Conservation (phyloP, 1,140 invertebrate genomes). For the Zeugodacus cucurbitae region DNA sequence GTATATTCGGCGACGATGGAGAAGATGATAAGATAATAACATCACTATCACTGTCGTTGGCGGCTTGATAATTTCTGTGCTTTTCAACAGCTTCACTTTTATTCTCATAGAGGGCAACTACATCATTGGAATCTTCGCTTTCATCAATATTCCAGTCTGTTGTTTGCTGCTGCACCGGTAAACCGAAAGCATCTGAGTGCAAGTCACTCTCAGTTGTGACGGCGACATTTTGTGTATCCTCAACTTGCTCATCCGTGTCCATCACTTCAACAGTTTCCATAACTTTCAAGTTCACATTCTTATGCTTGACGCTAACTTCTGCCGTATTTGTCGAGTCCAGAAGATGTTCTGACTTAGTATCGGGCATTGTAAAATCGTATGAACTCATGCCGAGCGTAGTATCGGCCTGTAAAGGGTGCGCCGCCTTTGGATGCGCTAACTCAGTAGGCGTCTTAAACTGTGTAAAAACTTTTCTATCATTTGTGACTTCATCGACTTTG, state of each 20-base stretch:
- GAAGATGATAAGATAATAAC: conserved; percentile 39
- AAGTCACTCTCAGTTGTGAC: not conserved
- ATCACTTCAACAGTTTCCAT: conserved; percentile 23
- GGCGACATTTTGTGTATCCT: not conserved
- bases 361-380: conserved; percentile 50
- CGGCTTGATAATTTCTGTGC: not conserved
- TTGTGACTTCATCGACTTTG: not conserved
- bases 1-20: not conserved
- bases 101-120: not conserved
- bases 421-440: not conserved
- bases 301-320: not conserved
- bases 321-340: not conserved
- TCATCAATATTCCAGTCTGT: not conserved
- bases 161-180: not conserved
- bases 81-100: not conserved
- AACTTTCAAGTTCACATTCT: not conserved
- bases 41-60: not conserved
- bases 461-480: not conserved
- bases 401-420: conserved; percentile 48
- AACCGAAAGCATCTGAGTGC: not conserved
- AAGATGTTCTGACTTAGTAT: not conserved
- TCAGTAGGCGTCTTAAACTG: not conserved
- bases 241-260: conserved; percentile 26
- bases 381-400: conserved; percentile 60
- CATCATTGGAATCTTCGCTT: conserved; percentile 2